Base-by-base conservation (phyloP, 2,888 invertebrate genomes). In the Rhamnusium bicolor region DNA sequence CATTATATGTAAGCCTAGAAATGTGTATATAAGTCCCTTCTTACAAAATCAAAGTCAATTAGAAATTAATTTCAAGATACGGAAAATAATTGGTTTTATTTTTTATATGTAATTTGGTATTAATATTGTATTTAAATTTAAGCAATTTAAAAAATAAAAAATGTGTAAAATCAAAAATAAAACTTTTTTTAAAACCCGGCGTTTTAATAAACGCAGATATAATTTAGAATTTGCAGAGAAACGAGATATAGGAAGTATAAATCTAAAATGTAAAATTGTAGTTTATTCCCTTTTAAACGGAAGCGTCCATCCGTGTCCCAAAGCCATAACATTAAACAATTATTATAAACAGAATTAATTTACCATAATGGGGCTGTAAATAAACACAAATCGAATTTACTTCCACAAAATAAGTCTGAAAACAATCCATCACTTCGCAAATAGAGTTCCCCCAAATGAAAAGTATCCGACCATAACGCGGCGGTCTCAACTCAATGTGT, bases 381-480 rank as follows among this genome's bases (percentile, higher is more conserved):
- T 83, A 84, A 84, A 85, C 83, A 82, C 80, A 83, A 83, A 83
- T 80, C 81, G 81, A 84, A 84, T 85, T 84, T 82, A 80, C 80
- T 83, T 82, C 81, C 84, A 79, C 82, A 83, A 83, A 83, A 81
- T 81, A 83, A 79, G 79, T 79, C 79, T 73, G 78, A 76, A 84
- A 84, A 83, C 84, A 82, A 86, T 85, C 81, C 80, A 85, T 86
- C 85, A 85, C 82, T 69, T 62, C 51, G 69, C 73, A 65, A 69
- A 67, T 71, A 60, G 58, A 61, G 66, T 71, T 73, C 61, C 75
- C 69, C 69, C 71, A 71, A 72, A 65, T 54, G 60, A 56, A 82
- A 81, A 83, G 83, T 81, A 83, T 80, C 81, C 83, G 72, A 79
- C 80, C 81, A 75, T 70, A 77, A 80, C 81, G 78, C 54, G 51